Base-by-base conservation (phyloP, 2,888 invertebrate species). In the Agonopterix alstromeriana region DNA sequence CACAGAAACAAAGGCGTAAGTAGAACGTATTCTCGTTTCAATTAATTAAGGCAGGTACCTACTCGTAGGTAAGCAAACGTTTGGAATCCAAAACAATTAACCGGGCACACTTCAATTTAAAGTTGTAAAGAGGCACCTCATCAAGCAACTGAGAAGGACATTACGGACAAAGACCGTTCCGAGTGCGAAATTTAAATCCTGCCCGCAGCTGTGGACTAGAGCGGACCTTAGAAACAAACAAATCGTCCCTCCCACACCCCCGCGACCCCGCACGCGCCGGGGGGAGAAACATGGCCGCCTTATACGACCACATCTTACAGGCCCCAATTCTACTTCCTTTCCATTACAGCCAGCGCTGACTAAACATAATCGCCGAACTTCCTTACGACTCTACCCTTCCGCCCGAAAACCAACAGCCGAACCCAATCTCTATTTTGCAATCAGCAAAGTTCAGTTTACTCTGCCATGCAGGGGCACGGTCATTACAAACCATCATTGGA, bases 311-410 rank as follows among this genome's bases (percentile, higher is more conserved):
- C 86, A 86, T 87, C 87, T 87, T 87, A 87, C 86, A 82, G 84
- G 82, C 82, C 86, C 86, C 83, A 79, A 86, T 85, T 74, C 85
- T 79, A 85, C 87, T 88, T 88, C 86, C 87, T 88, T 88, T 83
- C 86, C 86, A 87, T 87, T 87, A 82, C 80, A 71, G 42, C 40
- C 68, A 81, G 67, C 76, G 83, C 87, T 85, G 85, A 86, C 87
- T 87, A 84, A 85, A 88, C 87, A 87, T 87, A 88, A 87, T 88
- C 87, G 86, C 70, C 77, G 81, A 85, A 87, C 86, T 88, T 88
- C 88, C 88, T 88, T 88, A 87, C 87, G 87, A 83, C 82, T 85
- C 70, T 84, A 85, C 87, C 87, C 86, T 86, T 87, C 84, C 85
- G 82, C 77, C 67, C 64, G 78, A 77, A 79, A 71, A 76, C 79